Conservation (phyloP, 2,797 vertebrate species). For the Buphagus erythrorhynchus region DNA sequence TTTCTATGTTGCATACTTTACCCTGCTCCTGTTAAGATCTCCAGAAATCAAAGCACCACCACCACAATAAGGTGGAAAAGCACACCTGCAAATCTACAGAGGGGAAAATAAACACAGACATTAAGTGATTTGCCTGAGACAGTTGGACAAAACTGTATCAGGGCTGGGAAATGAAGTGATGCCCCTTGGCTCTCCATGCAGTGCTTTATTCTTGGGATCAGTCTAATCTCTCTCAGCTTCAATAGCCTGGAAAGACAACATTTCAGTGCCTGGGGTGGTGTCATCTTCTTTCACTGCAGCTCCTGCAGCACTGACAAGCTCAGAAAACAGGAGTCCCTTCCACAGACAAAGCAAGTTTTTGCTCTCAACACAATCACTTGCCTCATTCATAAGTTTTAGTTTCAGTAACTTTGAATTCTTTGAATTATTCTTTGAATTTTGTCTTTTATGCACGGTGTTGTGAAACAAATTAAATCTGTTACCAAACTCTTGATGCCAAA, state of each 20-base stretch:
- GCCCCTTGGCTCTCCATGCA: background rate
- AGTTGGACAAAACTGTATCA: background rate
- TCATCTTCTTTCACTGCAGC: background rate
- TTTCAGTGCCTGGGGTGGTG: background rate
- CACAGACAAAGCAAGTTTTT: background rate
- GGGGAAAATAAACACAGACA: background rate
- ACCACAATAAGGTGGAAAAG: background rate
- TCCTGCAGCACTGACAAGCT: background rate
- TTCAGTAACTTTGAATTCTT: background rate
- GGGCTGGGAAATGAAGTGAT: constrained; percentile 24
- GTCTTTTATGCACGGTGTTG: background rate
- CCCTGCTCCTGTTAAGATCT: background rate
- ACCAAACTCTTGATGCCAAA: background rate
- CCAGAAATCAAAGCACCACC: background rate
- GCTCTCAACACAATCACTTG: background rate
- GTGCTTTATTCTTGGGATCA: background rate
- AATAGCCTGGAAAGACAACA: background rate
- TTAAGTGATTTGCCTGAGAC: background rate
- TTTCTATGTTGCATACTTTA: background rate
- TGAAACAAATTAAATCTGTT: background rate
- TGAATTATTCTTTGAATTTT: background rate
- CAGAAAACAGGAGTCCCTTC: background rate
- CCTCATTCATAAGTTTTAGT: background rate
- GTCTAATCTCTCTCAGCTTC: background rate
- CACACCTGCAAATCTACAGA: background rate